phyloP scores from a whole-genome alignment of 2,797 vertebrate genomes.

The Silurus lanzhouensis region DNA sequence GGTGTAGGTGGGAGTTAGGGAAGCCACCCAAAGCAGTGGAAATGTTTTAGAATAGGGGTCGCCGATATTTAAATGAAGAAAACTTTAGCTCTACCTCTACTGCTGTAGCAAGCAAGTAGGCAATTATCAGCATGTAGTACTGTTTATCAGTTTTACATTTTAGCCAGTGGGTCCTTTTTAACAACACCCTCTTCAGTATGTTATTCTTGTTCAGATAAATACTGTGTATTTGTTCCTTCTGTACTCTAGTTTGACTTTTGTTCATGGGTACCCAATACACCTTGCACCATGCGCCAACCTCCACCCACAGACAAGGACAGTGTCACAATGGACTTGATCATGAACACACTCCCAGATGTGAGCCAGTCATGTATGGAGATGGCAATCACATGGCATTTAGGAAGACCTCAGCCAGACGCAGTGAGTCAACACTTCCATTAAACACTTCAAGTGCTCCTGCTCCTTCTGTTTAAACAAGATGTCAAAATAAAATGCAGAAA shows the following conservation, averaged over 20 bases:
- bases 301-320: slow-evolving; percentile 77
- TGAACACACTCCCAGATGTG: slow-evolving; percentile 79
- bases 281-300: slow-evolving; percentile 82
- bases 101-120: neutral
- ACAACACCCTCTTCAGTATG: neutral
- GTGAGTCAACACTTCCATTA: slow-evolving; percentile 65
- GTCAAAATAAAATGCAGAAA: neutral
- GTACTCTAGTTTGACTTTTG: slow-evolving; percentile 82
- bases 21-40: neutral
- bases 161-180: neutral
- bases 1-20: neutral
- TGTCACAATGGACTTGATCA: slow-evolving; percentile 78
- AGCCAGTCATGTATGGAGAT: slow-evolving; percentile 82
- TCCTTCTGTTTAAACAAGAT: neutral
- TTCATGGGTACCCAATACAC: slow-evolving; percentile 82
- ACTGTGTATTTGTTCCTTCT: neutral
- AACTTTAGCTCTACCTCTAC: neutral
- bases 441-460: neutral
- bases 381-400: slow-evolving; percentile 83
- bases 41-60: neutral
- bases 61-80: neutral
- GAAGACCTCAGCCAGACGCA: slow-evolving; percentile 78
- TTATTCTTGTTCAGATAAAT: neutral
- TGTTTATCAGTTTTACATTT: neutral
- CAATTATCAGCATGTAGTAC: neutral